phyloP scores from a whole-genome alignment of 2,888 invertebrate species.

The Arge pagana region DNA sequence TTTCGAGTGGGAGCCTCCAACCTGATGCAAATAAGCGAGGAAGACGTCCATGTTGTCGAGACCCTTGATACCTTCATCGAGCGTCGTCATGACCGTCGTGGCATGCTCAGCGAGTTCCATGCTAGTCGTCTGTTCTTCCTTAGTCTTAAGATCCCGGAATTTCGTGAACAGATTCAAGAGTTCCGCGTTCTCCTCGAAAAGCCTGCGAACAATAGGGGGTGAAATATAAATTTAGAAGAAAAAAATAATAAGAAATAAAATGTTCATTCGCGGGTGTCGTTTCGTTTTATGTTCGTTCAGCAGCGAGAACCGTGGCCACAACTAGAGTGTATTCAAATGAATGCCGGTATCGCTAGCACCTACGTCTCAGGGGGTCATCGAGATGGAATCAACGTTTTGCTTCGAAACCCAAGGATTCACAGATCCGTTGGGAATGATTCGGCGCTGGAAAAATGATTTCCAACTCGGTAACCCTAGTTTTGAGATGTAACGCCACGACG shows the following conservation, averaged over 20 bases:
- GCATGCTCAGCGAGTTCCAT: slow-evolving; percentile 87
- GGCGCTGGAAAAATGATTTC: slow-evolving; percentile 1
- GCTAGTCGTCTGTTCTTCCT: slow-evolving; percentile 79
- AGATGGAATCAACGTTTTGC: slow-evolving; percentile 13
- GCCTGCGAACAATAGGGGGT: slow-evolving; percentile 63
- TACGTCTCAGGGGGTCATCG: slow-evolving; percentile 1
- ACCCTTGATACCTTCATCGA: slow-evolving; percentile 87
- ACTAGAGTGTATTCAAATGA: slow-evolving; percentile 18
- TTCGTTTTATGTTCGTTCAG: no score
- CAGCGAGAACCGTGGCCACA: no score
- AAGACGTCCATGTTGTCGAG: slow-evolving; percentile 85
- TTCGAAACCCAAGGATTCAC: not conserved
- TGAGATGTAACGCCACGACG: not conserved
- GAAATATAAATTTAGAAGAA: not conserved
- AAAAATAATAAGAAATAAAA: no score
- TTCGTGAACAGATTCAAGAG: slow-evolving; percentile 79
- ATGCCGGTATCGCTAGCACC: slow-evolving; percentile 4
- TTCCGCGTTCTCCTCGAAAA: slow-evolving; percentile 85
- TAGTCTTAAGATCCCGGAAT: slow-evolving; percentile 77
- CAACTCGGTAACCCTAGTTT: not conserved
- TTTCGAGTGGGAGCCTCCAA: slow-evolving; percentile 80
- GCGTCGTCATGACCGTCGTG: slow-evolving; percentile 84
- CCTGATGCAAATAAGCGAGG: slow-evolving; percentile 79
- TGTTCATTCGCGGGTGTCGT: no score
- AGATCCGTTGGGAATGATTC: not conserved